Base-by-base conservation (phyloP, 1,140 invertebrate species). In the Belonocnema kinseyi region DNA sequence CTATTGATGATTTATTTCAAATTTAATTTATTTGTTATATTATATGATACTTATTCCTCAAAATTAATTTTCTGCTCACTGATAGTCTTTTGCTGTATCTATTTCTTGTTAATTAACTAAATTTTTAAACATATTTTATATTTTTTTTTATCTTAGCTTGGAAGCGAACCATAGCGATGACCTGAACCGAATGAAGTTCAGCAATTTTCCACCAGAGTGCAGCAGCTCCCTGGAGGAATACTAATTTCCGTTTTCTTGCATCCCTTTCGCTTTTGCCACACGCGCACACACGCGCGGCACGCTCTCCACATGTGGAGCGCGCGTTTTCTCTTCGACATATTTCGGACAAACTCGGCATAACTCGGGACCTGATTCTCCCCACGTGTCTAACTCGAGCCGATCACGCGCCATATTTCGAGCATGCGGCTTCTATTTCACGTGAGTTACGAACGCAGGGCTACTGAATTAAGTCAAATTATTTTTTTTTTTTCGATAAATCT, bases 291-390 rank as follows among this genome's bases (percentile, higher is more conserved):
- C 88, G 88, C 89, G 87, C 88, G 88, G 90, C 89, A 90, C 90
- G 89, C 88, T 90, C 86, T 87, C 82, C 86, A 88, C 89, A 87
- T 88, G 89, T 89, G 87, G 85, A 87, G 82, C 85, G 83, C 85
- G 82, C 85, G 84, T 83, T 83, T 80, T 79, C 72, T 54, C 73
- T 77, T 87, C 88, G 88, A 77, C 51, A 50, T 56, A 51, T 50
- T 83, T 87, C 88, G 89, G 82, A 56, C 73, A 54, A 76, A 74
- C 75, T 85, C 89, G 88, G 84, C 52, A 50, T 21, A 21, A 40
- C 71, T 83, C 88, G 87, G 79, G 85, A 86, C 79, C 85, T 83
- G 85, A 77, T 87, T 88, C 90, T 89, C 85, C 83, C 85, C 90
- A 91, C 89, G 88, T 86, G 89, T 86, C 87, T 52, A 74, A 40